Percentiles rank a stretch among this genome's conserved stretches.
Evolutionary conservation across 2,113 vertebrate species (phyloP).

Genomic region (Upupa epops): DNA sequence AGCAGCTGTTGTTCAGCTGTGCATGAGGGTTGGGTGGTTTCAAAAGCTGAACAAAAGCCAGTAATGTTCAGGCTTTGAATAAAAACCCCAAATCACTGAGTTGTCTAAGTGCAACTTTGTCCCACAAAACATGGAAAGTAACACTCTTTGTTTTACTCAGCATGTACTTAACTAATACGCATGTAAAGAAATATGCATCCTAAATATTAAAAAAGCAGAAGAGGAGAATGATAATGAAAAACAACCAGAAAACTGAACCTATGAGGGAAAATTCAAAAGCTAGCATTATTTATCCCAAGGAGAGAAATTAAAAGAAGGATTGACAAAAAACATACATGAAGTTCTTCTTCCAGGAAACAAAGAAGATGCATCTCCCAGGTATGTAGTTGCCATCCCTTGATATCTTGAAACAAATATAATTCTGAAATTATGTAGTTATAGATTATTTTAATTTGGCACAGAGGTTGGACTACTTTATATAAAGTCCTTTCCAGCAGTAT

Average conservation of each 20-base stretch:
- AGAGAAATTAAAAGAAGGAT: not conserved
- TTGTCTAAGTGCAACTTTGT: not conserved
- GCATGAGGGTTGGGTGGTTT: not conserved
- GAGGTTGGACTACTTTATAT: not conserved
- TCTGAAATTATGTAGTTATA: slow-evolving; percentile 3
- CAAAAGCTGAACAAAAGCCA: not conserved
- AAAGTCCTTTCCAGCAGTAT: not conserved
- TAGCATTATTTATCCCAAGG: not conserved
- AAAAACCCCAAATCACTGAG: accelerated
- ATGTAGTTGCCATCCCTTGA: not conserved
- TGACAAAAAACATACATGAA: not conserved
- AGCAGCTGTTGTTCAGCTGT: not conserved
- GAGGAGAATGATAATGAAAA: not conserved
- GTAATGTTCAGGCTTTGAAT: not conserved
- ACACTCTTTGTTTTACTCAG: not conserved
- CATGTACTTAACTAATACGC: accelerated
- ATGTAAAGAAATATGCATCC: not conserved
- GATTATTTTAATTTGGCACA: not conserved
- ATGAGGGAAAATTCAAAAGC: not conserved
- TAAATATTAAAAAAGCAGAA: not conserved
- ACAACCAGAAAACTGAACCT: not conserved
- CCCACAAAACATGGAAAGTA: not conserved
- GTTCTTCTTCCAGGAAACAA: slow-evolving; percentile 6
- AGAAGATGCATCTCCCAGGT: not conserved
- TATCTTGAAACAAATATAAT: slow-evolving; percentile 5